phyloP scores from a whole-genome alignment of 1,140 invertebrate species.

The Achroia grisella region DNA sequence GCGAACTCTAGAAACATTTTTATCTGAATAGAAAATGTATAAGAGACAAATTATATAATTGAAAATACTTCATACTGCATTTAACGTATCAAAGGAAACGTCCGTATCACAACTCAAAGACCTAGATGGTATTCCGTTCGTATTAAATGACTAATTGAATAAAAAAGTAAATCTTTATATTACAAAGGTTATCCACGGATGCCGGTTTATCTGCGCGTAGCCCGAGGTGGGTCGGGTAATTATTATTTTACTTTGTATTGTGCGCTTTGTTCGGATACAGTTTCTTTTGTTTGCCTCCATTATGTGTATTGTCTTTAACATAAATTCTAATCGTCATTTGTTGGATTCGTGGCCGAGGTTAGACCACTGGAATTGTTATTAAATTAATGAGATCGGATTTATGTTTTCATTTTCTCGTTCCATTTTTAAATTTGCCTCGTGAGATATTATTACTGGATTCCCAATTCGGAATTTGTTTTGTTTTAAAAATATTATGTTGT shows the following conservation, averaged over 20 bases:
- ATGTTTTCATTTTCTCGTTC: too few species aligned
- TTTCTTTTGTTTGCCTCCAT: conserved; percentile 38
- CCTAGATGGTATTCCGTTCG: conserved; percentile 15
- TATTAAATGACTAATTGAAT: conserved; percentile 47
- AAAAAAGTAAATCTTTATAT: conserved; percentile 37
- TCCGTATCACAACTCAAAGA: conserved; percentile 8
- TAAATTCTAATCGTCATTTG: conserved; percentile 31
- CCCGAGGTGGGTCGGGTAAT: conserved; percentile 31
- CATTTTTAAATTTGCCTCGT: too few species aligned
- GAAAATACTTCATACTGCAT: conserved; percentile 2
- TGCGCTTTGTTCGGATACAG: conserved; percentile 21
- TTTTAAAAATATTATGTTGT: too few species aligned
- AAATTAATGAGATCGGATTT: too few species aligned
- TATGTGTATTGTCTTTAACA: conserved; percentile 37
- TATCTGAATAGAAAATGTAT: not conserved
- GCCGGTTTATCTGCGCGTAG: conserved; percentile 17
- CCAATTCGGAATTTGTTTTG: too few species aligned
- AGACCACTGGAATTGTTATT: not conserved
- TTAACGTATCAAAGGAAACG: conserved; percentile 19
- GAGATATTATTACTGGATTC: too few species aligned
- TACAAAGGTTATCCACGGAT: conserved; percentile 24
- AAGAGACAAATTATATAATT: not conserved
- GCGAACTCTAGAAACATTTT: too few species aligned
- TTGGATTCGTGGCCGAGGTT: conserved; percentile 4
- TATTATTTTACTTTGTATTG: conserved; percentile 45